Conservation (phyloP, 2,113 vertebrate genomes). For the Puffinus mauretanicus region DNA sequence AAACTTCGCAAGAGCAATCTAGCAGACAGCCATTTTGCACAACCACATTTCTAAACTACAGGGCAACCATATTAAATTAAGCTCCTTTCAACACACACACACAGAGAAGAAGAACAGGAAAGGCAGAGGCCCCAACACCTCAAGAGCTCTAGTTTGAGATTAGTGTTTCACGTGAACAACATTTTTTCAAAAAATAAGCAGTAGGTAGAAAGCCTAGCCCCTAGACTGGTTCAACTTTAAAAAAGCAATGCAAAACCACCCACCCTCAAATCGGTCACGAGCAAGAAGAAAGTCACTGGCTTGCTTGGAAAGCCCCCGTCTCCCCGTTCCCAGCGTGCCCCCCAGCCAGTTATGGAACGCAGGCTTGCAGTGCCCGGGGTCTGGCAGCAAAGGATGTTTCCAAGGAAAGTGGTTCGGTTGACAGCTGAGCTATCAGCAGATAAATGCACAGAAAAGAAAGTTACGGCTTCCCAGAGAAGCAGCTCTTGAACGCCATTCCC, state of each 20-base stretch:
- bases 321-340: neutral
- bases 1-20: neutral
- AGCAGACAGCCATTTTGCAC: neutral
- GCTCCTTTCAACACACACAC: neutral
- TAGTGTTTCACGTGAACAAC: neutral
- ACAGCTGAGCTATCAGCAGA: neutral
- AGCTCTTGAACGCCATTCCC: neutral
- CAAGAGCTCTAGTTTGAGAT: neutral
- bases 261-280: rapidly evolving
- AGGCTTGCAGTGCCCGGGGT: rapidly evolving
- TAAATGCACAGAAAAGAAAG: neutral
- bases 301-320: neutral
- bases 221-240: neutral
- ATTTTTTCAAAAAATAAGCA: neutral
- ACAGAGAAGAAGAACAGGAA: constrained; percentile 27
- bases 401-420: neutral
- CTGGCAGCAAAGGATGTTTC: neutral
- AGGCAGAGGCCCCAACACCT: neutral
- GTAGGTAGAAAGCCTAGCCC: neutral
- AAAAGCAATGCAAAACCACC: neutral
- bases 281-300: neutral
- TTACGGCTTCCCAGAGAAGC: neutral
- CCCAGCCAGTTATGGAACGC: rapidly evolving
- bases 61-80: neutral
- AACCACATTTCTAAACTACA: neutral